phyloP scores from a whole-genome alignment of 2,888 invertebrate genomes.

The Mactromeris polynyma region DNA sequence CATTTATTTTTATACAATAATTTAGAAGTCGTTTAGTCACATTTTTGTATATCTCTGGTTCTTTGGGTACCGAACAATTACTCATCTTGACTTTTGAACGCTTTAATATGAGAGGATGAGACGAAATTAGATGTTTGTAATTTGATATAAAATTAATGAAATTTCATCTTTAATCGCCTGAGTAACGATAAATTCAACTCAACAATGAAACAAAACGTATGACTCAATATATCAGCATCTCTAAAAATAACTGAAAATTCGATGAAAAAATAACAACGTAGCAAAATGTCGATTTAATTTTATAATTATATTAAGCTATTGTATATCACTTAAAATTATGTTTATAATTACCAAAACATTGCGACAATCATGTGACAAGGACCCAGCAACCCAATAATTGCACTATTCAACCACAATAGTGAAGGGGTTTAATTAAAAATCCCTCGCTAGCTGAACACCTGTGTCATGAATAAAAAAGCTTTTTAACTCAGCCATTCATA shows the following conservation, averaged over 20 bases:
- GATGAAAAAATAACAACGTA: neutral
- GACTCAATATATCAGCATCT: neutral
- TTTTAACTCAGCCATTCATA: conserved; percentile 38
- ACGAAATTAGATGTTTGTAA: neutral
- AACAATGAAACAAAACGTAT: neutral
- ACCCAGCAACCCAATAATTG: neutral
- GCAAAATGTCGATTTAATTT: neutral
- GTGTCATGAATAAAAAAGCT: conserved; percentile 31
- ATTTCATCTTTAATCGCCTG: neutral
- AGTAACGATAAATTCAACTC: neutral
- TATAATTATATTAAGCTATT: neutral
- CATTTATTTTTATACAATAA: no score
- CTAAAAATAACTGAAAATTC: neutral
- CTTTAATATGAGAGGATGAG: neutral
- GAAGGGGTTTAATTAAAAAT: conserved; percentile 38
- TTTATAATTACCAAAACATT: conserved; percentile 17
- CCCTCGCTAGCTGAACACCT: conserved; percentile 37
- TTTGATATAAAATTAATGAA: conserved; percentile 8
- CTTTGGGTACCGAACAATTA: neutral
- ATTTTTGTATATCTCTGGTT: neutral
- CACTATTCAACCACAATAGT: conserved; percentile 20
- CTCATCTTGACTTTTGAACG: neutral
- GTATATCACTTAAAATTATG: conserved; percentile 24
- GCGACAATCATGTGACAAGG: conserved; percentile 35
- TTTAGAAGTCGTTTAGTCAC: no score